These are phyloP conservation scores for Neodiprion lecontei DNA, from an alignment of 1,140 invertebrate genomes.

Conservation along the genomic window DNA sequence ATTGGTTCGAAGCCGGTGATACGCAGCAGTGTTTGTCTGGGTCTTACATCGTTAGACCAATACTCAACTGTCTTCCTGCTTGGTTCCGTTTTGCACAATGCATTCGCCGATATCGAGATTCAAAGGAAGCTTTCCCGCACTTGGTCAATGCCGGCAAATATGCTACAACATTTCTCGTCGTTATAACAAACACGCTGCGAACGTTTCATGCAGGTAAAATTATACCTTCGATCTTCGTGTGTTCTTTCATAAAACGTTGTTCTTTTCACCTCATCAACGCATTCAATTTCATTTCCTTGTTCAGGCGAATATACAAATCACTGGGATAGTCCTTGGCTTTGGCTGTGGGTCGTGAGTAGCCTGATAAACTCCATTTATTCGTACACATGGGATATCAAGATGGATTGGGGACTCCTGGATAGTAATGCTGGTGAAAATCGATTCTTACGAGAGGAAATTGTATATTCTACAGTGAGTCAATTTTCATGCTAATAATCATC, in stretches of 20 bases:
- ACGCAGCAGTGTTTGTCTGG: slow-evolving; percentile 69
- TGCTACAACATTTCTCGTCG: slow-evolving; percentile 95
- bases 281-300: slow-evolving; percentile 12
- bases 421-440: slow-evolving; percentile 79
- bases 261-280: background rate
- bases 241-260: background rate
- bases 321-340: slow-evolving; percentile 72
- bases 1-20: slow-evolving; percentile 72
- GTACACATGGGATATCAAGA: slow-evolving; percentile 88
- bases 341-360: slow-evolving; percentile 73
- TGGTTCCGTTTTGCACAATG: slow-evolving; percentile 99
- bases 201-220: slow-evolving; percentile 69
- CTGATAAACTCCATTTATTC: slow-evolving; percentile 81
- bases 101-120: slow-evolving; percentile 89
- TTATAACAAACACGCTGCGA: slow-evolving; percentile 84
- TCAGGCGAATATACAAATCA: slow-evolving; percentile 51
- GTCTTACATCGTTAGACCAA: slow-evolving; percentile 71
- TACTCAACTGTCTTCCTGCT: slow-evolving; percentile 91
- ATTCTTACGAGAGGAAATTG: slow-evolving; percentile 73
- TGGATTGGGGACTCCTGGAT: slow-evolving; percentile 93
- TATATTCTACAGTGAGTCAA: slow-evolving; percentile 67
- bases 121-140: slow-evolving; percentile 92
- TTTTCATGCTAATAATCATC: background rate
- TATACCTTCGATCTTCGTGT: slow-evolving; percentile 15
- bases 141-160: slow-evolving; percentile 98